Evolutionary conservation across 2,888 invertebrate species (phyloP), one percentile per base, ranked within the genome.

Genomic region (Leucozona laternaria): DNA sequence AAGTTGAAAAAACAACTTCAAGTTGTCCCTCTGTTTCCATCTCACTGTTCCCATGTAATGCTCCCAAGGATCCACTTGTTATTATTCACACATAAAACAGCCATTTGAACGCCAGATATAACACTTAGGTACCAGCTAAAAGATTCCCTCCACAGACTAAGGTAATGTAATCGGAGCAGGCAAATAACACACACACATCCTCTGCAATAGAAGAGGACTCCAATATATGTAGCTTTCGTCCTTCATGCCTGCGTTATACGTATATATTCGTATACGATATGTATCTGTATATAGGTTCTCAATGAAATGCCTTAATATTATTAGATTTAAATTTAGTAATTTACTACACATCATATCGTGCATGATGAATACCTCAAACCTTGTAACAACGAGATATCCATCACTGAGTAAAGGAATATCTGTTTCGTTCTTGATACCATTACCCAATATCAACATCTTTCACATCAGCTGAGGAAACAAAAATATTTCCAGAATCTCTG

Each of bases 401-500:
- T 82, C 86, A 86, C 70, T 81, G 4, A 66, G 78, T 66, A 78
- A 71, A 79, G 72, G 78, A 75, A 86, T 86, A 86, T 86, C 86
- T 86, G 82, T 82, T 86, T 86, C 86, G 78, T 86, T 86, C 82
- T 3, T 86, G 81, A 86, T 86, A 86, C 78, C 82, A 86, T 86
- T 82, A 82, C 82, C 86, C 82, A 75, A 86, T 86, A 86, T 82
- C n/a, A n/a, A n/a, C n/a, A n/a, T n/a, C n/a, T n/a, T n/a, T n/a
- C 82, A 58, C 78, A 82, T 73, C 64, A 70, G 17, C 50, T 37
- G 20, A 58, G 64, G 58, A 40, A 48, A 28, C 37, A 43, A 50
- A 62, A 60, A 50, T 20, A 64, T 31, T 57, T 22, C 31, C 55
- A 55, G 13, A 68, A 31, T 66, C 71, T 68, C 45, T 58, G n/a